Conservation (phyloP, 2,113 vertebrate genomes). For the Addax nasomaculatus region DNA sequence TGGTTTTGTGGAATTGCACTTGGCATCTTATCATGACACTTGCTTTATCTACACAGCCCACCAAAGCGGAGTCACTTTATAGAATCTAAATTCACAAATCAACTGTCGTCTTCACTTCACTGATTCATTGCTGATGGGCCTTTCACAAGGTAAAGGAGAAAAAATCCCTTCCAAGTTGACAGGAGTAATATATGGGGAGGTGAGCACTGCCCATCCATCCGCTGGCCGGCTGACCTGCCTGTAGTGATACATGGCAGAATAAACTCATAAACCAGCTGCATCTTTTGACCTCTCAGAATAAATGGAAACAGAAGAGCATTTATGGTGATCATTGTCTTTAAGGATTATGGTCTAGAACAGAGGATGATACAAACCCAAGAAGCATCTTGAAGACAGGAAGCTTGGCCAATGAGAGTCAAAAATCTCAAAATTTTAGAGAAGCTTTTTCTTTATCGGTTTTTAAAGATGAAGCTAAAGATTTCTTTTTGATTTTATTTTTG, state of each 20-base stretch:
- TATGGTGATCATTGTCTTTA: conserved; percentile 89
- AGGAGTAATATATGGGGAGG: conserved; percentile 89
- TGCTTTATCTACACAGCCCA: conserved; percentile 88
- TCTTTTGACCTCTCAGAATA: conserved; percentile 88
- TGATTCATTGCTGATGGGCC: conserved; percentile 88
- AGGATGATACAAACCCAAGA: conserved; percentile 73
- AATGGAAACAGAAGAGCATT: conserved; percentile 85
- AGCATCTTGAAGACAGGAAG: neutral
- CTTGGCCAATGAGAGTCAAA: neutral
- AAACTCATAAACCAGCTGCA: conserved; percentile 90
- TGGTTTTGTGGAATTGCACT: conserved; percentile 88
- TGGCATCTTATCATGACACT: conserved; percentile 88
- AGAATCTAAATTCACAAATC: conserved; percentile 97
- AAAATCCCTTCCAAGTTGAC: conserved; percentile 83
- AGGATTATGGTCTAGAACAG: conserved; percentile 84
- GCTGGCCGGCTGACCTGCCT: conserved; percentile 78
- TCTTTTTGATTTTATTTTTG: neutral
- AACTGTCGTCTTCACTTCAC: conserved; percentile 87
- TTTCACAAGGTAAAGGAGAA: conserved; percentile 81
- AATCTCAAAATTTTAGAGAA: neutral
- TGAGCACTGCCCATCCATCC: conserved; percentile 84
- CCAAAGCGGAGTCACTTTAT: conserved; percentile 90
- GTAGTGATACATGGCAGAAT: conserved; percentile 87
- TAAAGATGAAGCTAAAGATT: neutral
- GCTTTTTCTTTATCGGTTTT: neutral